Percentiles rank a stretch among this genome's conserved stretches.
Conservation (phyloP, 2,113 vertebrate genomes). For the Bos indicus region DNA sequence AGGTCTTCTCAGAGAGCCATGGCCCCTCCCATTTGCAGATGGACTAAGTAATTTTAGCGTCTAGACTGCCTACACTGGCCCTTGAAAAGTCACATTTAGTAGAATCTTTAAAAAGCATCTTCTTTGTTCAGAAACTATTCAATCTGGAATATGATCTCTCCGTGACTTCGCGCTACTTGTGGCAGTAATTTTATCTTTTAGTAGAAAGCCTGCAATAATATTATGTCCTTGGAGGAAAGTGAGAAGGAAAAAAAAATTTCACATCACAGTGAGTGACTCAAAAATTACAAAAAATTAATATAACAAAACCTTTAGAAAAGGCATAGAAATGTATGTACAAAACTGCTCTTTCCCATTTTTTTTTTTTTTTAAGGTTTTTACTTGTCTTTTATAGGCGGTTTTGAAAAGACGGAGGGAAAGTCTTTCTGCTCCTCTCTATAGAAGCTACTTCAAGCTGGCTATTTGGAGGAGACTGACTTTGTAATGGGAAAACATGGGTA, state of each 20-base stretch:
- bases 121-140: slow-evolving; percentile 58
- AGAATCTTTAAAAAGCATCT: slow-evolving; percentile 57
- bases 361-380: not conserved
- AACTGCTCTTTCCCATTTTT: not conserved
- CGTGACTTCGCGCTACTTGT: slow-evolving; percentile 47
- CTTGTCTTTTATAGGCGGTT: slow-evolving; percentile 21
- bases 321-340: slow-evolving; percentile 38
- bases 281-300: slow-evolving; percentile 49
- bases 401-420: not conserved
- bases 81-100: slow-evolving; percentile 50
- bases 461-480: not conserved
- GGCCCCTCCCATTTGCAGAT: not conserved
- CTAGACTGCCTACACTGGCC: not conserved
- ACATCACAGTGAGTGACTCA: slow-evolving; percentile 12
- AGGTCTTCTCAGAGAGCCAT: not conserved
- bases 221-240: slow-evolving; percentile 52
- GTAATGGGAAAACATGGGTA: not conserved
- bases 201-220: slow-evolving; percentile 58
- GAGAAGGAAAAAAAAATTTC: not conserved
- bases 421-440: not conserved
- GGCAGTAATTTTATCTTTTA: slow-evolving; percentile 58
- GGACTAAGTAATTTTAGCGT: not conserved
- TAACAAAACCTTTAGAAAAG: slow-evolving; percentile 31
- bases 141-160: slow-evolving; percentile 57
- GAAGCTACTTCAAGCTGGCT: not conserved